Evolutionary conservation across 2,797 vertebrate genomes (phyloP).

Genomic region (Chaetophractus vellerosus): DNA sequence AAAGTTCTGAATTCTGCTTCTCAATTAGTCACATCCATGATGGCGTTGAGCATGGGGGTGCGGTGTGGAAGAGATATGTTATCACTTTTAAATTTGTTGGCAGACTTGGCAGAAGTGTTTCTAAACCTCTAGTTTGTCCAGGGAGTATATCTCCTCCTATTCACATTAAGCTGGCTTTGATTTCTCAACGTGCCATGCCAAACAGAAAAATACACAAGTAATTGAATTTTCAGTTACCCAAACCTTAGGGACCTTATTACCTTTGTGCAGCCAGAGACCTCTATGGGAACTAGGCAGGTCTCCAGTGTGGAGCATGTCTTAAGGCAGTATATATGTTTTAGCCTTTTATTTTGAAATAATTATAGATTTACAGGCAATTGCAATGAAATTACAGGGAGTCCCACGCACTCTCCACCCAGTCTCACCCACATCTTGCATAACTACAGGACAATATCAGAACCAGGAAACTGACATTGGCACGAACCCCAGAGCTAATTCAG

Average conservation of each 20-base stretch:
- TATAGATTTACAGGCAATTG: no score
- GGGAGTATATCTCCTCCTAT: neutral
- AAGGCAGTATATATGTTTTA: neutral
- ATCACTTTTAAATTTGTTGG: neutral
- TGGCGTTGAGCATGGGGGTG: no score
- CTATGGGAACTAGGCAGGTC: neutral
- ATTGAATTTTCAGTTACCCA: neutral
- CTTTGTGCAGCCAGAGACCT: neutral
- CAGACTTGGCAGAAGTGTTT: neutral
- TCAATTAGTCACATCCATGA: neutral
- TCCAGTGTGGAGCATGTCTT: neutral
- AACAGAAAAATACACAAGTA: neutral
- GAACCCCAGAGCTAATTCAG: no score
- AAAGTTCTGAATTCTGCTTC: neutral
- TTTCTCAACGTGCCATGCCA: neutral
- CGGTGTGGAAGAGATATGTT: neutral
- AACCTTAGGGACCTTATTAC: neutral
- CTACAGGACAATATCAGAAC: no score
- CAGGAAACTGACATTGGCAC: no score
- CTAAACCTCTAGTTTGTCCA: neutral
- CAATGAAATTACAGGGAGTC: no score
- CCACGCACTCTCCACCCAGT: no score
- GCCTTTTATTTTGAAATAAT: no score
- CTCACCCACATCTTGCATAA: no score
- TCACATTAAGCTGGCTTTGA: neutral